Evolutionary conservation across 1,140 invertebrate genomes (phyloP), one percentile per base, ranked within the genome.

Genomic region (Drosophila persimilis): DNA sequence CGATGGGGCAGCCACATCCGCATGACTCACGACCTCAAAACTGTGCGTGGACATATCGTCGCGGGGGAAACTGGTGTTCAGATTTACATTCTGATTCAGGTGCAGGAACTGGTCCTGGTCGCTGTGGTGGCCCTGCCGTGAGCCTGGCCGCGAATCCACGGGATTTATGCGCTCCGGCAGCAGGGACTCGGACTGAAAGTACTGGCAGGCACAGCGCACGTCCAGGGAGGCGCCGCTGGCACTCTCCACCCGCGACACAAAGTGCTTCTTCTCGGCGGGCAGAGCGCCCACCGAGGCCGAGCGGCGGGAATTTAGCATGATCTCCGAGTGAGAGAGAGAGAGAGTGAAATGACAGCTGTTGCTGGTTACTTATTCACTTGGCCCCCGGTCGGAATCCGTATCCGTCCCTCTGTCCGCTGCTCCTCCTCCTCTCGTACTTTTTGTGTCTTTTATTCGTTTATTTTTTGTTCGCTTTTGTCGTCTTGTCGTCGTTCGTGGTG

Each of bases 171-270:
- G 93, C 92, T 96, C 95, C 50, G 95, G 95, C 70, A 96, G 92
- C 77, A 96, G 91, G 60, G 95, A 95, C 90, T 96, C 95, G 84
- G 94, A 94, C 92, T 95, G 94, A 92, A 94, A 97, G 93, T 95
- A 96, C 93, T 97, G 96, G 92, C 96, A 96, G 64, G 93, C 96
- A 91, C 96, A 97, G 61, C 96, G 94, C 46, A 97, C 96, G 90
- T 96, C 95, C 80, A 94, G 93, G 44, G 95, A 94, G 80, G 93
- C 93, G 65, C 94, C 93, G 78, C 95, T 94, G 56, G 94, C 94
- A 78, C 94, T 94, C 78, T 93, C 93, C 73, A 94, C 92, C 67
- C 93, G 88, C 46, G 93, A 92, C 71, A 93, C 92, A 85, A 92
- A 81, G 86, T 94, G 89, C 70, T 93, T 92, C 92, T 92, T 93